Conservation (phyloP, 2,797 vertebrate genomes). For the Peromyscus attwateri region DNA sequence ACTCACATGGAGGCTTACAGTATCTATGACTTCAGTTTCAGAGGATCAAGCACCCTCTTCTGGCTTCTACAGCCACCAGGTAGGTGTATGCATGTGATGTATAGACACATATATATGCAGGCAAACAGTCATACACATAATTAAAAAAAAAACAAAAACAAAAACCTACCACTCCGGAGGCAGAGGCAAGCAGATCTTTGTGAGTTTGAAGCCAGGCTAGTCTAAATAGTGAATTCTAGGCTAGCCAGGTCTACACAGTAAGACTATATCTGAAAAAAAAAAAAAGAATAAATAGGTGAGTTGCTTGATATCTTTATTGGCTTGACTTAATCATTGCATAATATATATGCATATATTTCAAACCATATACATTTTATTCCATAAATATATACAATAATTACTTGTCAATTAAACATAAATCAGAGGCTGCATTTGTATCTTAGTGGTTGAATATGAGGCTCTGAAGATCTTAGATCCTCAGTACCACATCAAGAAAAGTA, state of each 20-base stretch:
- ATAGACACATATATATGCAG: background rate
- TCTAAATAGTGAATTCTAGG: background rate
- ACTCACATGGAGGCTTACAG: background rate
- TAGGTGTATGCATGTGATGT: background rate
- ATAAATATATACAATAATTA: conserved; percentile 13
- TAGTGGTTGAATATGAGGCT: background rate
- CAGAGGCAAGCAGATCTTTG: background rate
- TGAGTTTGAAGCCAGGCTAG: background rate
- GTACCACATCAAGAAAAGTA: background rate
- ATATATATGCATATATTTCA: background rate
- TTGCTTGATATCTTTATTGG: background rate
- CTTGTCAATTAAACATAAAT: conserved; percentile 6
- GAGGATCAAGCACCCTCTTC: background rate
- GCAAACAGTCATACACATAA: background rate
- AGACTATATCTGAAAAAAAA: background rate
- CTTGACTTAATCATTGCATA: background rate
- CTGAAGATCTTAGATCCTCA: background rate
- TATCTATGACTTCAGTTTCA: background rate
- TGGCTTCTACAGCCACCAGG: background rate
- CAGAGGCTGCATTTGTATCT: background rate
- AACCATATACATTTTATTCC: background rate
- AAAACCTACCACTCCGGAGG: background rate
- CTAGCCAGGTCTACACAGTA: background rate
- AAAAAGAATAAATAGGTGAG: background rate
- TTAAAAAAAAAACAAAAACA: background rate